Base-by-base conservation (phyloP, 2,888 invertebrate genomes). In the Cremastinae sp. region DNA sequence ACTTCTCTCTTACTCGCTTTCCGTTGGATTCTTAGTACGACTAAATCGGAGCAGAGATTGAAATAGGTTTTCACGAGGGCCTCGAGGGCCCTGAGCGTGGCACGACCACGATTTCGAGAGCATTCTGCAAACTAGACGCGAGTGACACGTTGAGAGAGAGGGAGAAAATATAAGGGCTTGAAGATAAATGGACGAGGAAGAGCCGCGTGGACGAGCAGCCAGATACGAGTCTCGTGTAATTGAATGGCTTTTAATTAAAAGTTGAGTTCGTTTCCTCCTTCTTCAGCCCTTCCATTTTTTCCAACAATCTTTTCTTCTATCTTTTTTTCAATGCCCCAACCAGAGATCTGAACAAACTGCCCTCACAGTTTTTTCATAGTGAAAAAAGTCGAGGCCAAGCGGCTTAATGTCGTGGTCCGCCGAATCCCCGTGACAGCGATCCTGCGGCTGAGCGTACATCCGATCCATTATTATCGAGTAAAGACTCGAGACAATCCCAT, bases 181-280 rank as follows among this genome's bases (percentile, higher is more conserved):
- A 45, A 64, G 55, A 16, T 37, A 51, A 71, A 70, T 59, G 64
- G 76, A 72, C 64, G 70, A 59, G 64, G 65, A 72, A 78, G 65
- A 72, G 74, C 66, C 73, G 69, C 70, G 70, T 53, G 71, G 76
- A 73, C 78, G 71, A 75, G 70, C 59, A 70, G 70, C 51, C 62
- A 65, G 73, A 70, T 70, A 72, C 75, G 75, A 72, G 51, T 74
- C 70, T 75, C 70, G 78, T 81, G 82, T 83, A 85, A 85, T 83
- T 85, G 85, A 86, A 84, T 82, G 74, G 79, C 75, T 82, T 84
- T 84, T 85, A 87, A 86, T 87, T 85, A 85, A 86, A 85, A 84
- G 80, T 83, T 80, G 78, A 80, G 74, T 80, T 81, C 73, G 80
- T 80, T 81, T 74, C 74, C 80, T 80, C 59, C 49, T 62, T 68